phyloP scores from a whole-genome alignment of 37 sponge, comb jelly and placozoan genomes.

The Amphimedon queenslandica region DNA sequence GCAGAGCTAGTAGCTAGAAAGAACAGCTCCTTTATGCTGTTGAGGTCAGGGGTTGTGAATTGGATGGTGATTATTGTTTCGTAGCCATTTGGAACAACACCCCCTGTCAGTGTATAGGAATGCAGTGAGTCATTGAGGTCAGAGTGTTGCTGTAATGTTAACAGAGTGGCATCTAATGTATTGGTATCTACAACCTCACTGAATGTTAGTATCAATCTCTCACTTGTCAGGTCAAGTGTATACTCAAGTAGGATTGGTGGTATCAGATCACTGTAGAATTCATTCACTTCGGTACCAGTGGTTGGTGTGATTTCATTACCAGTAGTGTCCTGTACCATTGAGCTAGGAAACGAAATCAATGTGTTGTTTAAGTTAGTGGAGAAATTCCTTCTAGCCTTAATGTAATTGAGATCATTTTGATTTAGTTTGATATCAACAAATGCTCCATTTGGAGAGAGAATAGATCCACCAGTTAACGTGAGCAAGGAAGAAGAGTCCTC shows the following conservation, averaged over 20 bases:
- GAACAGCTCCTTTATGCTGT: conserved; percentile 54
- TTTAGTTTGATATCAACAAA: conserved; percentile 44
- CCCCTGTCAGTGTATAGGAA: conserved; percentile 51
- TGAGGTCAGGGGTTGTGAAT: conserved; percentile 42
- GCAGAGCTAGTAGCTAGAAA: conserved; percentile 49
- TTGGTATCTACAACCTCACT: conserved; percentile 61
- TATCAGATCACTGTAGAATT: conserved; percentile 26
- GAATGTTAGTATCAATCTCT: conserved; percentile 46
- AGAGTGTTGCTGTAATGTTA: conserved; percentile 55
- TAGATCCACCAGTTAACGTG: conserved; percentile 35
- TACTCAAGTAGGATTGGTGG: conserved; percentile 40
- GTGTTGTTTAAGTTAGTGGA: conserved; percentile 60
- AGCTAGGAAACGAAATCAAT: conserved; percentile 41
- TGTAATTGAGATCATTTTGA: conserved; percentile 61
- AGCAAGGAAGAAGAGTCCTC: not conserved
- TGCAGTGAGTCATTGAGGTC: not conserved
- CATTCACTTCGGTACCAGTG: conserved; percentile 9
- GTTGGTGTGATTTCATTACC: conserved; percentile 16
- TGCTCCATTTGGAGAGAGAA: conserved; percentile 31
- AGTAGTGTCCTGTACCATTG: conserved; percentile 60
- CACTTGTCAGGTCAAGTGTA: conserved; percentile 63
- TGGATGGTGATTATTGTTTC: conserved; percentile 24
- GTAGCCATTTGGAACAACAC: conserved; percentile 20
- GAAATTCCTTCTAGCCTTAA: conserved; percentile 53
- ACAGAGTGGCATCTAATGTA: conserved; percentile 12